Percentiles rank a stretch among this genome's conserved stretches.
phyloP scores from a whole-genome alignment of 2,888 invertebrate species.

The Aspidapion aeneum region DNA sequence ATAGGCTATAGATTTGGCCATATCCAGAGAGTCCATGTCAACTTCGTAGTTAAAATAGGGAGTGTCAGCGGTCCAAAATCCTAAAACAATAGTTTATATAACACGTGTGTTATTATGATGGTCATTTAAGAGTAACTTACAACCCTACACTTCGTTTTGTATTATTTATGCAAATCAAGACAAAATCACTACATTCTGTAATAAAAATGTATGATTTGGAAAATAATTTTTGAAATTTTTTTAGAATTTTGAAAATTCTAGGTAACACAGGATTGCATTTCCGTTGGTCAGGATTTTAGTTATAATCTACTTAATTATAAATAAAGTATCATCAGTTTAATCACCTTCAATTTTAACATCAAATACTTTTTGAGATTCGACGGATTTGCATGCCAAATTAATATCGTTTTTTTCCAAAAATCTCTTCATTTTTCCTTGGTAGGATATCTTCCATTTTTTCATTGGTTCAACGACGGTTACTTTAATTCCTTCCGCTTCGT shows the following conservation, averaged over 20 bases:
- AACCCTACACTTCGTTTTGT: too few relatives aligned
- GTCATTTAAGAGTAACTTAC: too few relatives aligned
- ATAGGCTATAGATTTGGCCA: slow-evolving; percentile 62
- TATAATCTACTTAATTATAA: too few relatives aligned
- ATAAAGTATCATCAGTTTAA: too few relatives aligned
- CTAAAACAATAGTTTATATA: neutral
- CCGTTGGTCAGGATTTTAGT: too few relatives aligned
- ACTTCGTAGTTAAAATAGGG: slow-evolving; percentile 65
- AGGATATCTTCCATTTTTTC: slow-evolving; percentile 64
- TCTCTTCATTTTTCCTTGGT: slow-evolving; percentile 62
- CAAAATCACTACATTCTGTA: too few relatives aligned
- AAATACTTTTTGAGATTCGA: slow-evolving; percentile 31
- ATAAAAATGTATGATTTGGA: too few relatives aligned
- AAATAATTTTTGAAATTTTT: too few relatives aligned
- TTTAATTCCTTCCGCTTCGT: slow-evolving; percentile 59
- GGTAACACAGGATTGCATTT: too few relatives aligned
- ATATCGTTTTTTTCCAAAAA: slow-evolving; percentile 31
- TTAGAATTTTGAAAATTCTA: too few relatives aligned
- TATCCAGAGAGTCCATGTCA: slow-evolving; percentile 57
- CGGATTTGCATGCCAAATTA: slow-evolving; percentile 7
- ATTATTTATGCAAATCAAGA: too few relatives aligned
- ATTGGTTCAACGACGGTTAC: slow-evolving; percentile 62
- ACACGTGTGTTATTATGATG: too few relatives aligned
- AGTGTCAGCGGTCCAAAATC: slow-evolving; percentile 57
- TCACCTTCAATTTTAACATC: slow-evolving; percentile 56